These are phyloP conservation scores for Eumaeus atala DNA, from an alignment of 1,140 invertebrate genomes.

Conservation along the genomic window DNA sequence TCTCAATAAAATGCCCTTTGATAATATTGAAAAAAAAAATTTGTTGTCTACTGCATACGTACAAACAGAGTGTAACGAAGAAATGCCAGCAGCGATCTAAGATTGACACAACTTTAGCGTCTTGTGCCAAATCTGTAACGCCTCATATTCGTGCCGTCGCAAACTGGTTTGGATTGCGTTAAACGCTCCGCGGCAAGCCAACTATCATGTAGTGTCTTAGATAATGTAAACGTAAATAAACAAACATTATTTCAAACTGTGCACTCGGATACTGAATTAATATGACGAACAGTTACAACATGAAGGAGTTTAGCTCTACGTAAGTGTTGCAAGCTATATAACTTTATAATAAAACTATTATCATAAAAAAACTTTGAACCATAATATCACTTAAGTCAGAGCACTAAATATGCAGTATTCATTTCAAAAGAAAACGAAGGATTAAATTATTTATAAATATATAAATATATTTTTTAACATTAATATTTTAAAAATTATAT, in stretches of 20 bases:
- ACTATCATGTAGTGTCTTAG: conserved; percentile 19
- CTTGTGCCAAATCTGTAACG: conserved; percentile 5
- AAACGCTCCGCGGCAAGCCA: not conserved
- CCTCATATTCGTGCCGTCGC: not conserved
- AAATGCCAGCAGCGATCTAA: not conserved
- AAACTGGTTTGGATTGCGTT: conserved; percentile 2
- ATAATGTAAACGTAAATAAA: conserved; percentile 32
- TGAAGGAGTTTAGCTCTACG: conserved; percentile 67
- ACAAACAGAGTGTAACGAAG: too few species aligned
- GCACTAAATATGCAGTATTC: too few species aligned
- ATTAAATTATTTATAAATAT: too few species aligned
- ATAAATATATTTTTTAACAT: not conserved
- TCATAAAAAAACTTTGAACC: not conserved
- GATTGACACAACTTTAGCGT: not conserved
- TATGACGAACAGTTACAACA: conserved; percentile 60
- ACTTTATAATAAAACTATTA: not conserved
- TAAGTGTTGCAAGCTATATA: conserved; percentile 38
- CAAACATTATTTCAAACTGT: conserved; percentile 16
- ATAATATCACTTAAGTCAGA: not conserved
- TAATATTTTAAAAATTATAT: too few species aligned
- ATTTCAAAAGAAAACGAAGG: too few species aligned
- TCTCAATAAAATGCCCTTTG: too few species aligned
- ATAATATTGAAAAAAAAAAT: too few species aligned
- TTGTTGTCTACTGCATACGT: too few species aligned
- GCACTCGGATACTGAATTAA: conserved; percentile 20